These are phyloP conservation scores for Drosophila rhopaloa DNA, from an alignment of 1,140 invertebrate genomes.

Conservation along the genomic window DNA sequence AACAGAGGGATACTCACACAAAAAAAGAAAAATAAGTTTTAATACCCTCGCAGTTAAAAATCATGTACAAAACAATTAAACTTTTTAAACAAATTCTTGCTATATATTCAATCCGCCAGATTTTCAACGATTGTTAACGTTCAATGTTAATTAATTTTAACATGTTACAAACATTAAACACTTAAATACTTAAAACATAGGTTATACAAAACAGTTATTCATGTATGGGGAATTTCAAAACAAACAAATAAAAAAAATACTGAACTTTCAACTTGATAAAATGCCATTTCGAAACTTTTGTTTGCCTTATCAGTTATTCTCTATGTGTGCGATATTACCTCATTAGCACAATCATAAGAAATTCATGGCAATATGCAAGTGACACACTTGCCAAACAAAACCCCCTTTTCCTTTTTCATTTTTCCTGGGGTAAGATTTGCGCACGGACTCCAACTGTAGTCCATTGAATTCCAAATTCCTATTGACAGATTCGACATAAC, in stretches of 20 bases:
- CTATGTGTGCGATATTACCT: conserved; percentile 20
- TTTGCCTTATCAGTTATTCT: conserved; percentile 4
- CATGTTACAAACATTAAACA: neutral
- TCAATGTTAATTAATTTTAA: neutral
- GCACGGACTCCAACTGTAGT: too few species aligned
- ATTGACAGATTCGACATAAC: too few species aligned
- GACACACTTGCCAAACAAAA: neutral
- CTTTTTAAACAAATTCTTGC: too few species aligned
- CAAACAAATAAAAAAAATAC: neutral
- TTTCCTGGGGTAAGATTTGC: neutral
- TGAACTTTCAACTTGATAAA: conserved; percentile 1
- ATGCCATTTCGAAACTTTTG: neutral
- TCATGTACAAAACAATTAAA: too few species aligned
- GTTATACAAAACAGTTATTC: neutral
- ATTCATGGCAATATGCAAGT: conserved; percentile 8
- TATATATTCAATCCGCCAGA: too few species aligned
- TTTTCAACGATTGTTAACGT: too few species aligned
- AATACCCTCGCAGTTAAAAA: neutral
- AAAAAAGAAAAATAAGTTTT: neutral
- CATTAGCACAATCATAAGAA: conserved; percentile 21
- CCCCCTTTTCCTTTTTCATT: neutral
- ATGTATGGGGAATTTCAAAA: neutral
- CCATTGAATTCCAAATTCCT: too few species aligned
- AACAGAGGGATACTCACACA: neutral
- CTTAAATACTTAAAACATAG: neutral